Base-by-base conservation (phyloP, 2,797 vertebrate genomes). In the Odontamblyopus lacepedii region DNA sequence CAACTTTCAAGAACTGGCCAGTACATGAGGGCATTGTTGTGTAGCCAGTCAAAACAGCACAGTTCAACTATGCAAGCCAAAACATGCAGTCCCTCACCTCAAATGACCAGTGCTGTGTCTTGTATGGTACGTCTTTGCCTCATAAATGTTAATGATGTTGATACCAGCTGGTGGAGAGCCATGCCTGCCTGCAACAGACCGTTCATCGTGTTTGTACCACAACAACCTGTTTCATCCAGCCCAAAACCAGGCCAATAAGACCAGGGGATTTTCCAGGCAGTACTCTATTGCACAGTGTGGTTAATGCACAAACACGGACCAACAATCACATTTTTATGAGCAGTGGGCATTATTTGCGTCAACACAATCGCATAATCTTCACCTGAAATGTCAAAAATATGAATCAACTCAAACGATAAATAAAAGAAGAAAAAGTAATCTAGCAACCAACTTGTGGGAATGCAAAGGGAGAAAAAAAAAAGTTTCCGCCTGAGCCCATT, bases 141-240 rank as follows among this genome's bases (percentile, higher is more conserved):
- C 5, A 15, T 12, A 9, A 35, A 35, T 41, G 32, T 63, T 63
- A 23, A 6, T 41, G 35, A 63, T 63, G 35, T 44, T 23, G 12
- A 63, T 66, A 66, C 64, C 64, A 29, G 23, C 44, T 66, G 64
- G 18, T 38, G 23, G 23, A 55, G 30, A 23, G 23, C 29, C 19
- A 57, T 50, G 44, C 59, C 74, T 78, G 61, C 26, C 38, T 61
- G 7, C 69, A 73, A 73, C n/a, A 35, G 13, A 51, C 44, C 7
- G 9, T 2, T 6, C 12, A 7, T 18, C 26, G 50, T 29, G 18
- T 11, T 57, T 26, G 1, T 4, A 26, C 55, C 23, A 57, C 55
- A 57, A 57, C 9, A 26, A 57, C 8, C 0, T 56, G 27, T 26
- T 53, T 57, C 55, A 57, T 9, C 9, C n/a, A 13, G n/a, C 9